Conservation (phyloP, 2,888 invertebrate genomes). For the Azorinus chamasolen region DNA sequence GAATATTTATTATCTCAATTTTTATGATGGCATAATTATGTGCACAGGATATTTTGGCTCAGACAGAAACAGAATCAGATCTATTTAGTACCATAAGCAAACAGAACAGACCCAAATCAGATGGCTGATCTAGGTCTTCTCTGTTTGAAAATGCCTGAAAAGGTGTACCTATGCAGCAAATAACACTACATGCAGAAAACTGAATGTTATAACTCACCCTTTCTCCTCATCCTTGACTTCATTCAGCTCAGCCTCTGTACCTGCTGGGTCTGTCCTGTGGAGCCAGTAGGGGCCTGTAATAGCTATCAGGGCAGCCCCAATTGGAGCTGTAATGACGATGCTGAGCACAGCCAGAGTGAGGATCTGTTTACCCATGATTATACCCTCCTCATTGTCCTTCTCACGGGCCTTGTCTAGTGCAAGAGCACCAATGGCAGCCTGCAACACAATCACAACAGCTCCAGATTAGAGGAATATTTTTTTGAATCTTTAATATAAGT, state of each 20-base stretch:
- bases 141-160: no score
- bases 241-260: not conserved
- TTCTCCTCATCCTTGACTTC: slow-evolving; percentile 44
- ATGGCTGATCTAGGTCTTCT: no score
- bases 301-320: slow-evolving; percentile 83
- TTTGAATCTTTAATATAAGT: no score
- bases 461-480: no score
- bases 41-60: no score
- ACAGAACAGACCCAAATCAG: no score
- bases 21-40: no score
- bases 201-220: slow-evolving; percentile 54
- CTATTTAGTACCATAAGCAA: no score
- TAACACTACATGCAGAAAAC: no score
- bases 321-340: slow-evolving; percentile 84
- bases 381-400: slow-evolving; percentile 52
- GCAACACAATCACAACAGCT: slow-evolving; percentile 29
- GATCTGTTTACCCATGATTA: slow-evolving; percentile 76
- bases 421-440: slow-evolving; percentile 86
- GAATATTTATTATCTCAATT: no score
- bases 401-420: slow-evolving; percentile 84
- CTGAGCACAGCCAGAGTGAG: slow-evolving; percentile 84
- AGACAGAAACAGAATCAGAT: no score
- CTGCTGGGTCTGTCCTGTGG: slow-evolving; percentile 38
- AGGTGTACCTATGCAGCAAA: no score
- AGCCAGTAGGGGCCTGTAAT: slow-evolving; percentile 70